A percentile compares a stretch with the other conserved stretches of the same genome.
Conservation (phyloP, 2,888 invertebrate species). For the Marronus borbonicus region DNA sequence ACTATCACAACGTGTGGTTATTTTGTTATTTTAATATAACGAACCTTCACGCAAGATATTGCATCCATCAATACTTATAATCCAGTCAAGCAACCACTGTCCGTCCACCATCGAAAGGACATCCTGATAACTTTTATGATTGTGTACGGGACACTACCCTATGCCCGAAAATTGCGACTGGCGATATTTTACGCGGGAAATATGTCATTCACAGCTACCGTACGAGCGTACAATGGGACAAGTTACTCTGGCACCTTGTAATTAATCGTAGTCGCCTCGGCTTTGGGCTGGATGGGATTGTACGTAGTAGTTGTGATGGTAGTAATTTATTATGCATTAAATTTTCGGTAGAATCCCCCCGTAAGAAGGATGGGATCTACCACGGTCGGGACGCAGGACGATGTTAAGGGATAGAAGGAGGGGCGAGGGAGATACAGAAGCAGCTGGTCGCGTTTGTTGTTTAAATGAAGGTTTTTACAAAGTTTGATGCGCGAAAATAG, state of each 20-base stretch:
- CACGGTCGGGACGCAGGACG: no score
- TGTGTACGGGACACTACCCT: no score
- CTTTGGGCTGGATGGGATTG: background rate
- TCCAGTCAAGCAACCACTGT: no score
- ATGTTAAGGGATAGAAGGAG: no score
- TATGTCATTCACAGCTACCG: conserved; percentile 19
- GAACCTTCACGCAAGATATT: no score
- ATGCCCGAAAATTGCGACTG: conserved; percentile 6
- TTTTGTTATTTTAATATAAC: no score
- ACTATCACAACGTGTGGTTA: no score
- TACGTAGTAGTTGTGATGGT: background rate
- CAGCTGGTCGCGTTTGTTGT: no score
- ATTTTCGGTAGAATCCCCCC: conserved; percentile 11
- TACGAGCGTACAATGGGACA: conserved; percentile 15
- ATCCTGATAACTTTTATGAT: background rate
- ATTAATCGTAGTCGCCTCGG: conserved; percentile 28
- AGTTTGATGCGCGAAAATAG: no score
- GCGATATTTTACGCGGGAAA: conserved; percentile 31
- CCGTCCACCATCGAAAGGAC: background rate
- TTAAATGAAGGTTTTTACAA: no score
- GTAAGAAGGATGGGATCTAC: conserved; percentile 3
- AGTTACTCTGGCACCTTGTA: conserved; percentile 38
- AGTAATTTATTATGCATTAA: conserved; percentile 33
- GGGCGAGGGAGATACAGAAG: no score
- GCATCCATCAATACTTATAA: no score